A percentile compares a stretch with the other conserved stretches of the same genome.
phyloP scores from a whole-genome alignment of 2,888 invertebrate species.

The Oxyteleia sp. region DNA sequence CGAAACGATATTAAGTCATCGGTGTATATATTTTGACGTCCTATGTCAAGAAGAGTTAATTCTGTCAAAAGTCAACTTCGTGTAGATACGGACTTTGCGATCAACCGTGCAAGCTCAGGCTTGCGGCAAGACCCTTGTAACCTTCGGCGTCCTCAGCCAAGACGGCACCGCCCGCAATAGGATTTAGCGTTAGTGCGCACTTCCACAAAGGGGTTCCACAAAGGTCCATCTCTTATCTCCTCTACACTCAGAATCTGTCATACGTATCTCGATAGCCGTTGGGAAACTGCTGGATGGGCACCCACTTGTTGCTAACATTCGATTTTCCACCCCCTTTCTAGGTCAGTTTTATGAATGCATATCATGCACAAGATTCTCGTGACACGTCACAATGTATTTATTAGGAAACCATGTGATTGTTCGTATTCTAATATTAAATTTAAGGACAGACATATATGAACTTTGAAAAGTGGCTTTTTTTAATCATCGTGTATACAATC shows the following conservation, averaged over 20 bases:
- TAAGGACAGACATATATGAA: no score
- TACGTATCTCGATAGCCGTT: constrained; percentile 70
- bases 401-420: no score
- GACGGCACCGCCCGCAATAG: constrained; percentile 68
- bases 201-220: constrained; percentile 79
- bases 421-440: no score
- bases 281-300: constrained; percentile 74
- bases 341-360: constrained; percentile 32
- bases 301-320: constrained; percentile 85
- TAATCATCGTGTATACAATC: no score
- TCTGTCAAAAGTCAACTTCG: constrained; percentile 51
- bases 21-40: no score
- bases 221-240: constrained; percentile 81
- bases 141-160: constrained; percentile 45
- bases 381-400: no score
- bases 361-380: not conserved
- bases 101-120: constrained; percentile 40
- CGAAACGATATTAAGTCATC: no score
- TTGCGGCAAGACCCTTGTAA: constrained; percentile 54
- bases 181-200: constrained; percentile 76
- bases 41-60: no score
- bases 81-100: constrained; percentile 38
- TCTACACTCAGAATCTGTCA: constrained; percentile 41
- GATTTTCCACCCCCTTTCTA: constrained; percentile 75
- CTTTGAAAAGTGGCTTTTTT: no score